Conservation (phyloP, 1,140 invertebrate genomes). For the Colletes latitarsis region DNA sequence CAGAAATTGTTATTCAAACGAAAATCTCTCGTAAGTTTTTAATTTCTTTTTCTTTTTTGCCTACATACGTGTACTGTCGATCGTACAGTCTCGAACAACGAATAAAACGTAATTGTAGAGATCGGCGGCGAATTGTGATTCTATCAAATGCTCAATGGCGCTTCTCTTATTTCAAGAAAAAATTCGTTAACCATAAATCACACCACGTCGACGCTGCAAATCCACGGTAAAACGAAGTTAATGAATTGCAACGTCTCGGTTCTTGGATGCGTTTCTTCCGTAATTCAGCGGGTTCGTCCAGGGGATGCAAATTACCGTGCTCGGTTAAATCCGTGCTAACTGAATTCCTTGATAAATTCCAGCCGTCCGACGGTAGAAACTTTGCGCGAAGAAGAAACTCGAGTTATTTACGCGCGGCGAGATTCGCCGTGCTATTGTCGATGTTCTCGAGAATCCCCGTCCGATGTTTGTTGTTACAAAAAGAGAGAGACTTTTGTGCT, state of each 20-base stretch:
- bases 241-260: background rate
- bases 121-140: too few relatives aligned
- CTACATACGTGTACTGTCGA: too few relatives aligned
- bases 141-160: too few relatives aligned
- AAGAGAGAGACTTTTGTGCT: background rate
- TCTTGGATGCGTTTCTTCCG: background rate
- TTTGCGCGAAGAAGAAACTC: constrained; percentile 12
- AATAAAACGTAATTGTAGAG: too few relatives aligned
- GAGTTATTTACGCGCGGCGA: constrained; percentile 6
- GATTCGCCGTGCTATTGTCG: background rate
- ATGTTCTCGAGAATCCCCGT: background rate
- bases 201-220: too few relatives aligned
- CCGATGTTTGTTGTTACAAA: background rate
- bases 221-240: too few relatives aligned
- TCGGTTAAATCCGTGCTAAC: constrained; percentile 30
- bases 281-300: background rate
- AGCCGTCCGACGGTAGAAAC: background rate
- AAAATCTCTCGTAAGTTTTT: too few relatives aligned
- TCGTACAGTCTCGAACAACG: too few relatives aligned
- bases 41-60: too few relatives aligned
- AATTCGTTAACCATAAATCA: too few relatives aligned
- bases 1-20: too few relatives aligned
- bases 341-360: constrained; percentile 28
- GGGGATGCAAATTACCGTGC: constrained; percentile 16
- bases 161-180: too few relatives aligned